Percentiles rank a stretch among this genome's conserved stretches.
phyloP scores from a whole-genome alignment of 2,888 invertebrate species.

The Drosophila incognita region DNA sequence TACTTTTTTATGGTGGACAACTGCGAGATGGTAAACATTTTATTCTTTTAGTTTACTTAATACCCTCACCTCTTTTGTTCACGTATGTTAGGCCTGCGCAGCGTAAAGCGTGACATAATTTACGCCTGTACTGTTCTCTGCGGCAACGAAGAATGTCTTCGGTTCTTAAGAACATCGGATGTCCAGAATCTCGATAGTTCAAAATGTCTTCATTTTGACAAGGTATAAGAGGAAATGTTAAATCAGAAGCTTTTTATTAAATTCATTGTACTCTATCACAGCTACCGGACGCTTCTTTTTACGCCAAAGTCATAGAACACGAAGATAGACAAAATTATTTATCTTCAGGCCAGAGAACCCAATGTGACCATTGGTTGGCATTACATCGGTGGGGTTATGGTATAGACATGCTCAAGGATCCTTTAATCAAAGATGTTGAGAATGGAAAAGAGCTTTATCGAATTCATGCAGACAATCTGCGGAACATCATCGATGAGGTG shows the following conservation, averaged over 20 bases:
- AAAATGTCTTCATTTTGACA: slow-evolving; percentile 50
- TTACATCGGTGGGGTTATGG: not conserved
- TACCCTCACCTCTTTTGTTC: not conserved
- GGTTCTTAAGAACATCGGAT: slow-evolving; percentile 40
- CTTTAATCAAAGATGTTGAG: slow-evolving; percentile 22
- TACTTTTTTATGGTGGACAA: slow-evolving; percentile 89
- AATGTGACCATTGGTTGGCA: too few species aligned
- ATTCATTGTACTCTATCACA: not conserved
- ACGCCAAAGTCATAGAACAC: not conserved
- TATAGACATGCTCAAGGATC: not conserved
- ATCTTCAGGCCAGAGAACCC: too few species aligned
- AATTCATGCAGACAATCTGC: slow-evolving; percentile 30
- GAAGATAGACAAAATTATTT: too few species aligned
- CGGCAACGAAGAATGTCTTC: slow-evolving; percentile 39
- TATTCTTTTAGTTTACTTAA: not conserved
- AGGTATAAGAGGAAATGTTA: slow-evolving; percentile 9
- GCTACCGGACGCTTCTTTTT: not conserved
- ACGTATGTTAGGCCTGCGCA: slow-evolving; percentile 45
- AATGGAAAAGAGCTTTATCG: slow-evolving; percentile 32
- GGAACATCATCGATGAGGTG: slow-evolving; percentile 48
- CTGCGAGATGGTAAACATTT: slow-evolving; percentile 89
- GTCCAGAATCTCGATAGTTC: slow-evolving; percentile 51
- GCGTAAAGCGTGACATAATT: slow-evolving; percentile 52
- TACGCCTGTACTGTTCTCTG: slow-evolving; percentile 53
- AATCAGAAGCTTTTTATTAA: not conserved